Evolutionary conservation across 2,113 vertebrate species (phyloP).

Genomic region (Tetrao urogallus): DNA sequence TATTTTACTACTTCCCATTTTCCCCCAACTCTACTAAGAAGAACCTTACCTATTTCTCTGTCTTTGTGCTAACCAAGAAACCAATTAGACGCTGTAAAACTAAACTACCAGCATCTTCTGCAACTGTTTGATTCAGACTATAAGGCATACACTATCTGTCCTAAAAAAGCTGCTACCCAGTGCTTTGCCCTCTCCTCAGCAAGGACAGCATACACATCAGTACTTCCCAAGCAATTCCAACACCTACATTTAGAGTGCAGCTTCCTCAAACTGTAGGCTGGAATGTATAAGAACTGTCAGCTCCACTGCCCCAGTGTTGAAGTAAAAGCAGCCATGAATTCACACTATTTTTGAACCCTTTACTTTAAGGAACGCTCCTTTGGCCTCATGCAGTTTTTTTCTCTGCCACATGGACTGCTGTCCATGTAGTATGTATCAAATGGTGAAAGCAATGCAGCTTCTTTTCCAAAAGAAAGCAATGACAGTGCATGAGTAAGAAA

Average conservation of each 20-base stretch:
- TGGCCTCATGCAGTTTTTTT: not conserved
- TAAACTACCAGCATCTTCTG: not conserved
- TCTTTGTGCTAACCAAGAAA: not conserved
- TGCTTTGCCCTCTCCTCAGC: not conserved
- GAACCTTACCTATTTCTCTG: not conserved
- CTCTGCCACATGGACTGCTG: not conserved
- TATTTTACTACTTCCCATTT: not conserved
- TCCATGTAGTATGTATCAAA: rapidly evolving
- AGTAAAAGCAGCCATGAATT: not conserved
- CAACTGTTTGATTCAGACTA: not conserved
- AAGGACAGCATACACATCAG: not conserved
- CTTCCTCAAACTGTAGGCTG: not conserved
- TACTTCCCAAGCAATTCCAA: not conserved
- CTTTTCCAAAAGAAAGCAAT: not conserved
- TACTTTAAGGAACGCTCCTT: not conserved
- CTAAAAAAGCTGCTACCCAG: not conserved
- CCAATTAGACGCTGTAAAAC: not conserved
- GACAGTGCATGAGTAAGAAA: conserved; percentile 14
- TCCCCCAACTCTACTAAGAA: not conserved
- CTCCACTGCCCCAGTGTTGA: not conserved
- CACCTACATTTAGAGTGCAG: not conserved
- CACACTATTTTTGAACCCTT: not conserved
- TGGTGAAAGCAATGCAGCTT: not conserved
- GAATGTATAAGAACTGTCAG: not conserved
- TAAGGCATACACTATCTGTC: not conserved